Percentiles rank a stretch among this genome's conserved stretches.
Conservation (phyloP, 2,113 vertebrate genomes). For the Phylloscopus trochiloides region DNA sequence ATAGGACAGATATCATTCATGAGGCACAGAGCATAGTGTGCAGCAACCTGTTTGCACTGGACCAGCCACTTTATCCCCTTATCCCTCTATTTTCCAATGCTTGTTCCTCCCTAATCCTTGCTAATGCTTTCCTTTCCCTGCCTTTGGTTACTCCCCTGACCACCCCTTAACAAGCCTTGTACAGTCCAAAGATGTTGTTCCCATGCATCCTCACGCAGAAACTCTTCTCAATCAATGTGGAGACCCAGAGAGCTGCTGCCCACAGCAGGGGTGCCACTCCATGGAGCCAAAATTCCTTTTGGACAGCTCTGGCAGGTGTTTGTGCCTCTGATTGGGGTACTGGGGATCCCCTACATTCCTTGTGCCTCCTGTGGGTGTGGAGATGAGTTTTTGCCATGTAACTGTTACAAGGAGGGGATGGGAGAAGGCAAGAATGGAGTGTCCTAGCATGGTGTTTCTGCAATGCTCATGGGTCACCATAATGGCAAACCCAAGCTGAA, state of each 20-base stretch:
- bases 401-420: not conserved
- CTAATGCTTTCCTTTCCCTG: not conserved
- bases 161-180: not conserved
- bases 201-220: not conserved
- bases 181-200: not conserved
- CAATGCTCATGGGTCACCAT: not conserved
- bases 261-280: not conserved
- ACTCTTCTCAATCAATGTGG: not conserved
- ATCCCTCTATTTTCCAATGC: not conserved
- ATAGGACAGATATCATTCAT: not conserved
- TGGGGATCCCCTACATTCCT: not conserved
- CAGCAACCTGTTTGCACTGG: not conserved
- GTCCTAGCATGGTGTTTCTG: not conserved
- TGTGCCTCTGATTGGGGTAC: fast-evolving
- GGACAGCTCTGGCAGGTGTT: not conserved
- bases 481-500: not conserved
- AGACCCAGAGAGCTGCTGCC: not conserved
- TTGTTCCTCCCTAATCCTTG: not conserved
- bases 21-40: not conserved
- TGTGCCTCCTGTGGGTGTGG: not conserved
- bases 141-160: not conserved
- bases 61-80: not conserved
- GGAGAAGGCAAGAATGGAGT: not conserved
- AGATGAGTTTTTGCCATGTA: not conserved
- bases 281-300: not conserved